Conservation (phyloP, 1,140 invertebrate genomes). For the Thalassaphorura encarpata region DNA sequence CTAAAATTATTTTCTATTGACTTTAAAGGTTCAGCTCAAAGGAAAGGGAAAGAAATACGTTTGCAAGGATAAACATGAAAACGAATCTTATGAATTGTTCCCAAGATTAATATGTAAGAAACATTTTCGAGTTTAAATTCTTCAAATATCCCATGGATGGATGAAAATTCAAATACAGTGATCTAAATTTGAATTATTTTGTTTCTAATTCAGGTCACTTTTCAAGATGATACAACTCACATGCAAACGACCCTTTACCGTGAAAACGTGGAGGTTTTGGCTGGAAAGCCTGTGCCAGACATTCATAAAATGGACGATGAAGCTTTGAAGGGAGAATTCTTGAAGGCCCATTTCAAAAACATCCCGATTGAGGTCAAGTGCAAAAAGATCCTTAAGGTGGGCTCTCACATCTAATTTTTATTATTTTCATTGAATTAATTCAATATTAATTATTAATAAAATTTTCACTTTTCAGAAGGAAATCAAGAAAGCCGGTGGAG, state of each 20-base stretch:
- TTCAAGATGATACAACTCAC: slow-evolving; percentile 12
- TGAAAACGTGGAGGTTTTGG: slow-evolving; percentile 12
- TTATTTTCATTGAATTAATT: too few relatives aligned
- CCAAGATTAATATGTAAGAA: slow-evolving; percentile 17
- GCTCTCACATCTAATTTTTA: background rate
- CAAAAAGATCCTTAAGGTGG: slow-evolving; percentile 5
- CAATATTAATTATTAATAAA: too few relatives aligned
- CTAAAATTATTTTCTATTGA: background rate
- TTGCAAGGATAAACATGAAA: slow-evolving; percentile 18
- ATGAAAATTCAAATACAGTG: background rate
- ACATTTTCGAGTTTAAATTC: too few relatives aligned
- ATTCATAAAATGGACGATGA: slow-evolving; percentile 5
- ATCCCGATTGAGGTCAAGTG: slow-evolving; percentile 1
- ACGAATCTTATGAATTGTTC: slow-evolving; percentile 9
- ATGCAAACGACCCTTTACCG: slow-evolving; percentile 7
- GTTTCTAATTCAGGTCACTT: slow-evolving; percentile 10
- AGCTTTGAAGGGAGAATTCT: background rate
- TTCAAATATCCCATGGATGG: background rate
- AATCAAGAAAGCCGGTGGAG: slow-evolving; percentile 1
- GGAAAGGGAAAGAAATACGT: slow-evolving; percentile 21
- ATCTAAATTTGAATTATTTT: too few relatives aligned
- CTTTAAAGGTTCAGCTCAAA: slow-evolving; percentile 15
- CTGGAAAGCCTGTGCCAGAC: slow-evolving; percentile 7
- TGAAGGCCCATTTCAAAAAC: background rate
- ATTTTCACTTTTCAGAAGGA: slow-evolving; percentile 1